phyloP scores from a whole-genome alignment of 2,113 vertebrate species.

The Pituophis catenifer region DNA sequence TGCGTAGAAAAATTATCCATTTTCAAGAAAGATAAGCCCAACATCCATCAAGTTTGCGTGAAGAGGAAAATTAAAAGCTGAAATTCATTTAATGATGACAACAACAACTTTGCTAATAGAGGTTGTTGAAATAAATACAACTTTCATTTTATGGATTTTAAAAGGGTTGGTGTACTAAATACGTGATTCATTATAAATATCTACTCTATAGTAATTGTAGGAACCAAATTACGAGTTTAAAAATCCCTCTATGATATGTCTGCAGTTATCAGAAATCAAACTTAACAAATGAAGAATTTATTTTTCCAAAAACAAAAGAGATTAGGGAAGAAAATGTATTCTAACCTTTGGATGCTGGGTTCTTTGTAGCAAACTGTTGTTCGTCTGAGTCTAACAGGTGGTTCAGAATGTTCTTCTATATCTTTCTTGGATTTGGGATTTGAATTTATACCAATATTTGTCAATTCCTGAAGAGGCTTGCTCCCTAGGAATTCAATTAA shows the following conservation, averaged over 20 bases:
- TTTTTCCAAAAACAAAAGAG: neutral
- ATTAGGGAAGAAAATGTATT: neutral
- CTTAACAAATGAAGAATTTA: neutral
- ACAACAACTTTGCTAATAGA: neutral
- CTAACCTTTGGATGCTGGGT: slow-evolving; percentile 56
- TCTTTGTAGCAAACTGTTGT: slow-evolving; percentile 61
- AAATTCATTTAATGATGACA: neutral
- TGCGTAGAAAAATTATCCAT: too few species aligned
- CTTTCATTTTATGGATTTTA: neutral
- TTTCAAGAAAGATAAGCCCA: too few species aligned
- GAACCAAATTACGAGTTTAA: neutral
- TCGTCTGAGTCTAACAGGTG: slow-evolving; percentile 39
- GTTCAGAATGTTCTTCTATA: slow-evolving; percentile 35
- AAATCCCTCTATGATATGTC: accelerated
- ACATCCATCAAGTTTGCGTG: neutral
- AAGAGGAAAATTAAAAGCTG: neutral
- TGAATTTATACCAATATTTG: slow-evolving; percentile 46
- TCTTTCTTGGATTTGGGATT: slow-evolving; percentile 29
- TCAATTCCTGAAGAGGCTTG: slow-evolving; percentile 64
- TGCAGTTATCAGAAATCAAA: neutral
- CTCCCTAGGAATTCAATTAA: slow-evolving; percentile 52
- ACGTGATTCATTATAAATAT: neutral
- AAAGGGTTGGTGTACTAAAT: neutral
- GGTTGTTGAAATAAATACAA: neutral
- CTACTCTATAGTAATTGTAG: neutral